Conservation (phyloP, 1,140 invertebrate genomes). For the Papilio glaucus region DNA sequence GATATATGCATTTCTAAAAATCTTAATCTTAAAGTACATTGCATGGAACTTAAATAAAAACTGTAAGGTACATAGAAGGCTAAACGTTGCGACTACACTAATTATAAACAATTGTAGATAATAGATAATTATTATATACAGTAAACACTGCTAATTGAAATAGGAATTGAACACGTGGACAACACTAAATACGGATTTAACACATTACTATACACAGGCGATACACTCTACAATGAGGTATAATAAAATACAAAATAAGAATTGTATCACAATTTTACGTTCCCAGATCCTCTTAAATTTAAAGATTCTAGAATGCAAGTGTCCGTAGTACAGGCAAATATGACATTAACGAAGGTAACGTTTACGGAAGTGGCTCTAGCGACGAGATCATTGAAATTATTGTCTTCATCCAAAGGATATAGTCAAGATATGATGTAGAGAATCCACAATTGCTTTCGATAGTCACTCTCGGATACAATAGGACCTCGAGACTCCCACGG, state of each 20-base stretch:
- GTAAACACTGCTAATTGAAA: slow-evolving; percentile 13
- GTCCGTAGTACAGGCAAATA: too few species aligned
- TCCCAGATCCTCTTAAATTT: background rate
- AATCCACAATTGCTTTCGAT: background rate
- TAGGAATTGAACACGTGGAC: slow-evolving; percentile 24
- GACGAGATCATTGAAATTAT: background rate
- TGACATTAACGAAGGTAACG: background rate
- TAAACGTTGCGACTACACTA: slow-evolving; percentile 22
- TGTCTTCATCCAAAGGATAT: background rate
- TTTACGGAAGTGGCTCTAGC: background rate
- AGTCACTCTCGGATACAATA: background rate
- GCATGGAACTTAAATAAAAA: slow-evolving; percentile 20
- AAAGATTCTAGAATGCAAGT: background rate
- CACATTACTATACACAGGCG: slow-evolving; percentile 1
- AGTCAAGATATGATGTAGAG: background rate
- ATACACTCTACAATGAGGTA: slow-evolving; percentile 16
- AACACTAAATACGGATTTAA: slow-evolving; percentile 14
- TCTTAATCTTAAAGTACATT: background rate
- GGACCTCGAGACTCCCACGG: background rate
- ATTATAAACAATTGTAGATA: slow-evolving; percentile 19
- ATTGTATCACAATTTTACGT: background rate
- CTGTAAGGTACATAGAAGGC: slow-evolving; percentile 9
- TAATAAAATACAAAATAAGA: background rate
- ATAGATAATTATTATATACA: slow-evolving; percentile 16
- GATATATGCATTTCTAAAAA: background rate